phyloP scores from a whole-genome alignment of 2,113 vertebrate genomes.

The Scytalopus superciliaris region DNA sequence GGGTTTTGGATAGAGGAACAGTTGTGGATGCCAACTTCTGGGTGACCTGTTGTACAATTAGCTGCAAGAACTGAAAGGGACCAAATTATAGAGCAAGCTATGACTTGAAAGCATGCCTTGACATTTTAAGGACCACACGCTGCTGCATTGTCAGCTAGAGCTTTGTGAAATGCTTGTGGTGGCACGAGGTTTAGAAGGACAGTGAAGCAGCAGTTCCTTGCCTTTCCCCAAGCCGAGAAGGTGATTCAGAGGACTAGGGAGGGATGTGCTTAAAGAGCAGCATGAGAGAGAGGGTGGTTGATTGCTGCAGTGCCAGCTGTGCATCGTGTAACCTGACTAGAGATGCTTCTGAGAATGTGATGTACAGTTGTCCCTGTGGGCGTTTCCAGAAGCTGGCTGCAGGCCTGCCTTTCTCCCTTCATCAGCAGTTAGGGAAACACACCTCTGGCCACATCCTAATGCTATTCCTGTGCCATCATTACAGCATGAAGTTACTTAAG shows the following conservation, averaged over 20 bases:
- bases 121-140: not conserved
- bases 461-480: not conserved
- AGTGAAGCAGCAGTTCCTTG: not conserved
- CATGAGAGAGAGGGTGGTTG: not conserved
- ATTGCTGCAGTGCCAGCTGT: not conserved
- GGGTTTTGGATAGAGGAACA: not conserved
- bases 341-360: not conserved
- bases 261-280: not conserved
- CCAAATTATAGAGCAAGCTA: not conserved
- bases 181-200: not conserved
- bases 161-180: not conserved
- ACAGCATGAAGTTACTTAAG: not conserved
- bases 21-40: not conserved
- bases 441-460: constrained; percentile 24
- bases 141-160: not conserved
- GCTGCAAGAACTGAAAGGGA: not conserved
- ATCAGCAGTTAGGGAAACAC: not conserved
- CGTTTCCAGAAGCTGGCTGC: not conserved
- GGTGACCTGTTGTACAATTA: not conserved
- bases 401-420: not conserved
- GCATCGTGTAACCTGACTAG: not conserved
- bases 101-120: not conserved
- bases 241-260: not conserved
- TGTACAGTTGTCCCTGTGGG: not conserved
- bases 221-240: not conserved